Base-by-base conservation (phyloP, 2,113 vertebrate genomes). In the Rhinichthys klamathensis region DNA sequence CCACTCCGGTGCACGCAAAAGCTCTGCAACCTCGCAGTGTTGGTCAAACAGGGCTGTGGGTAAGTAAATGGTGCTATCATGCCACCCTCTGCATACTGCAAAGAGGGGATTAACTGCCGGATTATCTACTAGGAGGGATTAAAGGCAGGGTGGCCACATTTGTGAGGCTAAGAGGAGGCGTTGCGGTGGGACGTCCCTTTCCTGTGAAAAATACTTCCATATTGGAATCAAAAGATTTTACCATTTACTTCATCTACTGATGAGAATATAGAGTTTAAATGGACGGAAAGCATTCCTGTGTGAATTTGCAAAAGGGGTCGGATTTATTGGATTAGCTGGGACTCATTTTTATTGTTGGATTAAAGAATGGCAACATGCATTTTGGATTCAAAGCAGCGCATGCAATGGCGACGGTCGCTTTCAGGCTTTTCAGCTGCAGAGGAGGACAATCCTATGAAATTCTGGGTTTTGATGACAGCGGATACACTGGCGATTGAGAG, bases 111-210 rank as follows among this genome's bases (percentile, higher is more conserved):
- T 85, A 88, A 88, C 30, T 16, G 15, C n/a, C 46, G 73, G 87
- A 88, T 88, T 85, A 88, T 88, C 73, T 82, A 46, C 61, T 84
- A 30, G 61, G 60, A 61, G 46, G 77, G 83, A 85, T 85, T 88
- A 88, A 87, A 75, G 35, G 23, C 56, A 80, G 77, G 56, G 38
- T 73, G 70, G 46, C 32, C 46, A 83, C 78, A 35, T 75, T 63
- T 44, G 51, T 73, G 77, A 25, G n/a, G 13, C 16, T 32, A 3
- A 32, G n/a, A 78, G 75, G 54, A 6, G 46, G 30, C 7, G 25
- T 35, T 27, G 16, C 7, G 3, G 21, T 74, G 41, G 13, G 41
- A 56, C 41, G 30, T 63, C 38, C 60, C 58, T 65, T 80, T 25
- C 67, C 35, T 30, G 0, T 15, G 12, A 23, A 60, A 23, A 80